Evolutionary conservation across 2,113 vertebrate genomes (phyloP).

Genomic region (Hylia prasina): DNA sequence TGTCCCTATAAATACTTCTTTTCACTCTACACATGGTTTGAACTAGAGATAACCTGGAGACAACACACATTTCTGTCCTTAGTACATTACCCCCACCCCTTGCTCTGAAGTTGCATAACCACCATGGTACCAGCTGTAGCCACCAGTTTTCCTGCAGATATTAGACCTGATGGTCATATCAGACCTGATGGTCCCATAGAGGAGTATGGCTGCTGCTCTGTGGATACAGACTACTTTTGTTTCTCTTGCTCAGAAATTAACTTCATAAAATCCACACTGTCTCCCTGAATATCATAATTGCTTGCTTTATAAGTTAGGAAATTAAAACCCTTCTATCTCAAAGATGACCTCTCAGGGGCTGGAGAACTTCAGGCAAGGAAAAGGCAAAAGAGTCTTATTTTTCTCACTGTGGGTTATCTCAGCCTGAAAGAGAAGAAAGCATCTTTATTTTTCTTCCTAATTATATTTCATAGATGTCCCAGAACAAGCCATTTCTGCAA

Average conservation of each 20-base stretch:
- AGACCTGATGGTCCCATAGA: not conserved
- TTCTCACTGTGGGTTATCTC: conserved; percentile 10
- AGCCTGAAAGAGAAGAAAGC: conserved; percentile 15
- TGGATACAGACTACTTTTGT: not conserved
- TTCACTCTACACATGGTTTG: not conserved
- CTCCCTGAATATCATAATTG: not conserved
- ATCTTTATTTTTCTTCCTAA: conserved; percentile 54
- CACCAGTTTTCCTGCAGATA: not conserved
- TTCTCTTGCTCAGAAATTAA: not conserved
- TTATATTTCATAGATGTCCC: conserved; percentile 52
- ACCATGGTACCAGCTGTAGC: not conserved
- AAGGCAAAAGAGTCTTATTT: not conserved
- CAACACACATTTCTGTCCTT: not conserved
- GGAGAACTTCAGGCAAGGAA: not conserved
- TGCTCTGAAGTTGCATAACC: not conserved
- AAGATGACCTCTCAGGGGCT: not conserved
- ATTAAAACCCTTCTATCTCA: conserved; percentile 10
- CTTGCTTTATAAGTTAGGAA: conserved; percentile 3
- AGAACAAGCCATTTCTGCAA: conserved; percentile 40
- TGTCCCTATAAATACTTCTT: not conserved
- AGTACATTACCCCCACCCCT: too few species aligned
- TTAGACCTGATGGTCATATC: not conserved
- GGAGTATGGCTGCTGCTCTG: not conserved
- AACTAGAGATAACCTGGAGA: not conserved
- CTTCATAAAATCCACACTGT: not conserved